Evolutionary conservation across 2,797 vertebrate species (phyloP), one percentile per base, ranked within the genome.

Genomic region (Brotula barbata): DNA sequence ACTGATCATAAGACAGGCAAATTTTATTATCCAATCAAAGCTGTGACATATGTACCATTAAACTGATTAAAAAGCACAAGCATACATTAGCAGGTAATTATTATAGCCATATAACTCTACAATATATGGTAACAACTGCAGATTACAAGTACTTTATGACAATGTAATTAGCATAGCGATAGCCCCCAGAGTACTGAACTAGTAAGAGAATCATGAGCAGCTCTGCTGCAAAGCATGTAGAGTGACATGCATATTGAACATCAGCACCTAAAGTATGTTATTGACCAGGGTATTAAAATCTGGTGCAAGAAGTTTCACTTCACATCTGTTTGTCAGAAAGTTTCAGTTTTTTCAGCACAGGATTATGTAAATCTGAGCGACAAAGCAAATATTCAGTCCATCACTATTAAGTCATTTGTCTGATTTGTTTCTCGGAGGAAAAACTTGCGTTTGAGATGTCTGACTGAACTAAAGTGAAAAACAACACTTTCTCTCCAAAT

Each of bases 51-150:
- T 56, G 54, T 64, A 63, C 63, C 50, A 64, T 80, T 57, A 65
- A 77, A 75, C 64, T 62, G 55, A 15, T 71, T 77, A 80, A 82
- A 85, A 83, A 67, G 76, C 83, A 88, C 75, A 81, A 74, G 82
- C 84, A 81, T 81, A 85, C 64, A 75, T 78, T 85, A 71, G 68
- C 78, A 78, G 58, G 75, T 83, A 80, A 76, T 73, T 82, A 83
- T 82, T 84, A 77, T 68, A 77, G 68, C 80, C 71, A 71, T 77
- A 68, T 75, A 77, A 71, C 15, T 39, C 74, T 86, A 87, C 71
- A 80, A 83, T 81, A 85, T 77, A 78, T 78, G 75, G 63, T 68
- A 75, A 78, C 66, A 64, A 79, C 81, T 80, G 85, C 80, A 85
- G 70, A 75, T 73, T 72, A 88, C 75, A 76, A 67, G 77, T 83